phyloP scores from a whole-genome alignment of 37 sponge, comb jelly and placozoan species.

The Bolinopsis microptera region DNA sequence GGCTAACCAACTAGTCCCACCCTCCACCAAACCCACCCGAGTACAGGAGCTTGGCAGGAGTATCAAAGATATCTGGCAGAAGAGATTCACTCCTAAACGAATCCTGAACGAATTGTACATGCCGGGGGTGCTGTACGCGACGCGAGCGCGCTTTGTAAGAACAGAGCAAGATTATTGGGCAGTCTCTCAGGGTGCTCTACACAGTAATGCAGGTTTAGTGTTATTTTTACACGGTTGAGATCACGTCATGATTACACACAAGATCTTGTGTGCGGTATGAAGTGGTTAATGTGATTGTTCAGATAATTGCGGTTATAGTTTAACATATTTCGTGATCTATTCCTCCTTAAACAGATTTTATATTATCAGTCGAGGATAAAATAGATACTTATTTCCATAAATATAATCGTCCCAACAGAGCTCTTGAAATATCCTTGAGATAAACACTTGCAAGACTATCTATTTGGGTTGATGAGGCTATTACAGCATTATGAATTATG shows the following conservation, averaged over 20 bases:
- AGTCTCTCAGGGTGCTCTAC: background rate
- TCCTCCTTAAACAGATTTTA: no score
- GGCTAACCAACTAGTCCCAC: constrained; percentile 8
- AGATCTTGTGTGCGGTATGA: no score
- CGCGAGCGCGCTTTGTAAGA: background rate
- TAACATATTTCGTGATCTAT: no score
- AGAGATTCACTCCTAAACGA: background rate
- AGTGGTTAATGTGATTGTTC: no score
- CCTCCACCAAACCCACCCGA: background rate
- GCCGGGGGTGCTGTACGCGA: constrained; percentile 30
- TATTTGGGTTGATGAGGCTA: background rate
- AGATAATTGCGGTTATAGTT: no score
- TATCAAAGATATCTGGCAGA: constrained; percentile 20
- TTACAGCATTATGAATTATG: background rate
- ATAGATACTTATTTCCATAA: no score
- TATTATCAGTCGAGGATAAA: no score
- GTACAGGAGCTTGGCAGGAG: background rate
- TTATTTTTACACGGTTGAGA: no score
- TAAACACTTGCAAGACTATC: no score
- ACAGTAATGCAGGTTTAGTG: background rate
- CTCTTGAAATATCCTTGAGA: no score
- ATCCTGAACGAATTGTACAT: constrained; percentile 8
- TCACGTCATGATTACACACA: no score
- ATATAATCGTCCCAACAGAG: no score
- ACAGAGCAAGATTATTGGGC: background rate